Percentiles rank a stretch among this genome's conserved stretches.
Conservation (phyloP, 2,113 vertebrate genomes). For the Tretioscincus oriximinensis region DNA sequence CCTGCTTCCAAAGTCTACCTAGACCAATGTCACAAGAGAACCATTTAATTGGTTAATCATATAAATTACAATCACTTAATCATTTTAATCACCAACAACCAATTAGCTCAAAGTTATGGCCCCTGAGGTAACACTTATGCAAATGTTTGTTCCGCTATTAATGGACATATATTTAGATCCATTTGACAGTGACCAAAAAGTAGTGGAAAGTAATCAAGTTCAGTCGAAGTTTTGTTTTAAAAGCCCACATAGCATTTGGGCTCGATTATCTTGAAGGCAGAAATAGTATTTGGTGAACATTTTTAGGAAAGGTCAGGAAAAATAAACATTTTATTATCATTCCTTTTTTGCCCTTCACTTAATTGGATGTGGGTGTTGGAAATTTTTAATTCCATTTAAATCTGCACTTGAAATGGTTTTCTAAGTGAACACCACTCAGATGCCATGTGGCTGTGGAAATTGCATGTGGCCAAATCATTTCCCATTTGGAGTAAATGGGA, state of each 20-base stretch:
- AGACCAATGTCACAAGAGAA: constrained; percentile 73
- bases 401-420: no score
- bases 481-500: no score
- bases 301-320: no score
- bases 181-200: constrained; percentile 74
- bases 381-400: no score
- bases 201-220: constrained; percentile 67
- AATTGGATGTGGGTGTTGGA: no score
- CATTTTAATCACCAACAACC: constrained; percentile 84
- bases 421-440: no score
- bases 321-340: no score
- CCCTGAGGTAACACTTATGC: constrained; percentile 83
- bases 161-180: constrained; percentile 72
- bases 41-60: constrained; percentile 86
- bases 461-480: no score
- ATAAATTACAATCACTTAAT: constrained; percentile 87
- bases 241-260: background rate
- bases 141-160: constrained; percentile 85
- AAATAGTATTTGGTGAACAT: background rate
- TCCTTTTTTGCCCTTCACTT: no score
- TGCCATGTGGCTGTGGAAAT: no score
- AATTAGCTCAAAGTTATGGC: constrained; percentile 82
- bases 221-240: background rate
- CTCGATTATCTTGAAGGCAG: background rate
- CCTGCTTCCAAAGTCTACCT: constrained; percentile 66